Evolutionary conservation across 2,113 vertebrate genomes (phyloP).

Genomic region (Fregata magnificens): DNA sequence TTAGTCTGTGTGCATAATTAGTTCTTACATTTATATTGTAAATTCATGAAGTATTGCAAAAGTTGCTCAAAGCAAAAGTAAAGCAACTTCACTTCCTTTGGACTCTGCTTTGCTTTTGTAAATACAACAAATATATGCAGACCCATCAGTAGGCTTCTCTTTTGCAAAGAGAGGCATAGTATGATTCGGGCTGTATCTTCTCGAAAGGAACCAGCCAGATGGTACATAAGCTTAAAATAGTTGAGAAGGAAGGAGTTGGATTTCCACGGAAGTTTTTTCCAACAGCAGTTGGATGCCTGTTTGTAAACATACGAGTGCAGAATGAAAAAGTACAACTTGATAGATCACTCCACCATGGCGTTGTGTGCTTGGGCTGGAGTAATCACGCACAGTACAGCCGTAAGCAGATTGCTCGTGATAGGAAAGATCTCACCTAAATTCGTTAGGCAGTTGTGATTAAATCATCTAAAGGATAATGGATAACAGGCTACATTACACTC

Average conservation of each 20-base stretch:
- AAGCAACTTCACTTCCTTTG: background rate
- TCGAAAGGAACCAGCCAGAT: background rate
- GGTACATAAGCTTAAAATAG: background rate
- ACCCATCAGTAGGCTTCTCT: background rate
- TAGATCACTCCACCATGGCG: fast-evolving
- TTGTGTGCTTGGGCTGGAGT: background rate
- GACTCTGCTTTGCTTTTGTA: background rate
- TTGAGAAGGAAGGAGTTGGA: background rate
- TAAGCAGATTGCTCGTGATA: fast-evolving
- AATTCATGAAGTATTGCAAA: background rate
- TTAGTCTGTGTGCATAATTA: background rate
- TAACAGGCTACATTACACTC: fast-evolving
- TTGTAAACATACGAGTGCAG: background rate
- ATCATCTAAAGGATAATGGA: fast-evolving
- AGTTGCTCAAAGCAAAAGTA: background rate
- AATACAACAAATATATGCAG: background rate
- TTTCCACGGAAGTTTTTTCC: background rate
- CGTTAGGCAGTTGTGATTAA: fast-evolving
- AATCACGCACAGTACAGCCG: fast-evolving
- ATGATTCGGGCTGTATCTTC: background rate
- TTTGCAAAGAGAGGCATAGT: background rate
- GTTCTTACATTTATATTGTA: background rate
- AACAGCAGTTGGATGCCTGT: fast-evolving
- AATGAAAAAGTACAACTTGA: background rate
- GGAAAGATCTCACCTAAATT: background rate